phyloP scores from a whole-genome alignment of 2,113 vertebrate genomes.

The Empidonax alnorum region DNA sequence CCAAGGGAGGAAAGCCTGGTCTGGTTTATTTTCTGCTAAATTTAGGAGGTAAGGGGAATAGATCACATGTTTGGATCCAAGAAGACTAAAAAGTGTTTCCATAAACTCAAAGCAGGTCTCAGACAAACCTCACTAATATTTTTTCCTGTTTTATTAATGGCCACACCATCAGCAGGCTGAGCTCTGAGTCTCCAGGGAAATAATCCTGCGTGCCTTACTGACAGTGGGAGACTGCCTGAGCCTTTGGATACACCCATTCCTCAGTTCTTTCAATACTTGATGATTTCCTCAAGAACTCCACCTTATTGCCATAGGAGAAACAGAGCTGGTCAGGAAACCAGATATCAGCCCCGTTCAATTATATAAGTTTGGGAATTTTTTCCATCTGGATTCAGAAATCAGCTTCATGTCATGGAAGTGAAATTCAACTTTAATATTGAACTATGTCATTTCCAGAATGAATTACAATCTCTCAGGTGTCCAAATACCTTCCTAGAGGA shows the following conservation, averaged over 20 bases:
- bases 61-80: neutral
- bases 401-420: conserved; percentile 20
- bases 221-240: neutral
- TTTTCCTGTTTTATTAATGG: neutral
- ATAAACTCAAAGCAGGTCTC: conserved; percentile 43
- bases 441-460: conserved; percentile 34
- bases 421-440: conserved; percentile 44
- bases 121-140: neutral
- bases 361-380: conserved; percentile 22
- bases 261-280: neutral
- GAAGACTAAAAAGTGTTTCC: neutral
- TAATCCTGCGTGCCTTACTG: neutral
- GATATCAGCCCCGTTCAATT: conserved; percentile 23
- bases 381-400: conserved; percentile 53
- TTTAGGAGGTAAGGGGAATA: neutral
- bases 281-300: conserved; percentile 15
- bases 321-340: conserved; percentile 45
- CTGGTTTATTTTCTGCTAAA: neutral
- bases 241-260: neutral
- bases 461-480: conserved; percentile 2
- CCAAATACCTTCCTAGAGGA: conserved; percentile 21
- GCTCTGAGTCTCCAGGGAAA: conserved; percentile 10
- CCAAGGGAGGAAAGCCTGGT: neutral
- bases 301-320: conserved; percentile 9
- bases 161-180: neutral